Base-by-base conservation (phyloP, 2,113 vertebrate genomes). In the Seriola quinqueradiata region DNA sequence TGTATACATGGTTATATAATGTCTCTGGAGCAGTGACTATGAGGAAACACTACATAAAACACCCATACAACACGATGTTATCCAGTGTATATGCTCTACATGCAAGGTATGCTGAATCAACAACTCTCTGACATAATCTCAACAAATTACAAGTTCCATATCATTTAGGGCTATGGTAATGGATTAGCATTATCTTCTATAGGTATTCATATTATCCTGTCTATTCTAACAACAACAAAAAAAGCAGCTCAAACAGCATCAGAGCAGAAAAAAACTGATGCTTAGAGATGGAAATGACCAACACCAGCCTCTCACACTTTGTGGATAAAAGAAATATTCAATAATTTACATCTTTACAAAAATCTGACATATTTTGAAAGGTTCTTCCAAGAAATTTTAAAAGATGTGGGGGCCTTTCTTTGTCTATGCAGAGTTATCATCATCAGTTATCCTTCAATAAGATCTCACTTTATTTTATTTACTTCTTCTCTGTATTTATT, bases 1-100 rank as follows among this genome's bases (percentile, higher is more conserved):
- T 25, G 13, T 34, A 69, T 46, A 25, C 3, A 60, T 2, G 1
- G 8, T 40, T 44, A 40, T 13, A 21, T 5, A 52, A 17, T 58
- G 28, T 63, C n/a, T 50, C n/a, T 60, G 13, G 38, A 69, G 69
- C 25, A 23, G 23, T 57, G 13, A 58, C 46, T 19, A 34, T 2
- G 0, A 14, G 46, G 34, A 23, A 44, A 75, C 57, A n/a, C 25
- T 14, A 28, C 11, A 40, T 74, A 38, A 38, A 40, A 70, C 3
- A n/a, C 4, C 1, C 8, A 8, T 2, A 7, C 0, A 44, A 36
- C 25, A 8, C 0, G 13, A 7, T 4, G 5, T 9, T 38, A 42
- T 19, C 3, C 6, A 50, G n/a, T 36, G 5, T n/a, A 55, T 70
- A 21, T 11, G 38, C n/a, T 14, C 9, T 1, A 36, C 28, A 21